These are phyloP conservation scores for Lypha dubia DNA, from an alignment of 2,888 invertebrate species.

Conservation along the genomic window DNA sequence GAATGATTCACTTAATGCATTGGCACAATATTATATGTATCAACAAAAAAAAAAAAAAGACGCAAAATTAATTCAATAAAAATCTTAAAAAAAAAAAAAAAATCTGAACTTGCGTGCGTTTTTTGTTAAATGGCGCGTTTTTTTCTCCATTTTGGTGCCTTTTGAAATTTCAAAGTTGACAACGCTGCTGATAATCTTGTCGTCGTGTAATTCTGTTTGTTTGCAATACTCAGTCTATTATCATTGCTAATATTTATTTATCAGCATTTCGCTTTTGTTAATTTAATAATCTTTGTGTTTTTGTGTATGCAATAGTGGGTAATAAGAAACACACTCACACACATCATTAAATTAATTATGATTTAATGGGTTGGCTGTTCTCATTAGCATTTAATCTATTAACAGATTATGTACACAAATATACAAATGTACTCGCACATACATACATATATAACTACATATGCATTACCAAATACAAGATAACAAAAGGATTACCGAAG, in stretches of 20 bases:
- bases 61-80: no score
- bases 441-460: background rate
- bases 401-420: background rate
- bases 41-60: no score
- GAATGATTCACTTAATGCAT: no score
- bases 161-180: no score
- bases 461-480: background rate
- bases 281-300: slow-evolving; percentile 1
- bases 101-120: no score
- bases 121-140: no score
- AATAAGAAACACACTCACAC: slow-evolving; percentile 3
- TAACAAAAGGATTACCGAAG: background rate
- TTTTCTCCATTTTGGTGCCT: no score
- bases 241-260: slow-evolving; percentile 17
- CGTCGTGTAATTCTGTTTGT: slow-evolving; percentile 5
- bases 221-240: slow-evolving; percentile 15
- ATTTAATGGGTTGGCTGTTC: slow-evolving; percentile 49
- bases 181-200: no score
- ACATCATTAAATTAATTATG: slow-evolving; percentile 61
- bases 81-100: no score
- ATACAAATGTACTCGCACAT: background rate
- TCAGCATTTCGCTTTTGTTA: slow-evolving; percentile 12
- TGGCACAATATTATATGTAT: no score
- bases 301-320: background rate
- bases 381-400: slow-evolving; percentile 25